Evolutionary conservation across 2,888 invertebrate species (phyloP), one percentile per base, ranked within the genome.

Genomic region (Suillia variegata): DNA sequence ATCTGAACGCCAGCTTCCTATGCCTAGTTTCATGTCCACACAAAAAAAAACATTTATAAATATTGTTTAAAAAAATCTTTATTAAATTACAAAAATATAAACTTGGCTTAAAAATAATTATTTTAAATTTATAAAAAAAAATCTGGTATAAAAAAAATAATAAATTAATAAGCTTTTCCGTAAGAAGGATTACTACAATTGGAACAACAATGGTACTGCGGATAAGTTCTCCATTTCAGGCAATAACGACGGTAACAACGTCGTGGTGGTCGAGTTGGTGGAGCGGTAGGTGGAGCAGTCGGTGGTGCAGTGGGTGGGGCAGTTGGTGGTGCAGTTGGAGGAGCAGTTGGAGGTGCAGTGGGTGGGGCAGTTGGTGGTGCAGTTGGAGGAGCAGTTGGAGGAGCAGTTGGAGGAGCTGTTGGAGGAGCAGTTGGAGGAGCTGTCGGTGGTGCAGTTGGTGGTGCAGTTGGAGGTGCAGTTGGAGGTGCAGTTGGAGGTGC

Each of bases 181-280:
- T n/a, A n/a, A n/a, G n/a, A n/a, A n/a, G n/a, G n/a, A n/a, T n/a
- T n/a, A n/a, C n/a, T n/a, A n/a, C n/a, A n/a, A n/a, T n/a, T n/a
- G n/a, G n/a, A n/a, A 26, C 10, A 26, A 10, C 26, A 38, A 8
- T 38, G 6, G 38, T 45, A 45, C 18, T 17, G 17, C 18, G 72
- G 74, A 3, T 73, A 66, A 15, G 54, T 55, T 22, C 72, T 65
- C 73, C 74, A 72, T 53, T 66, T 72, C 62, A 71, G 73, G 53
- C 72, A 72, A 51, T 74, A 74, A 56, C 72, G 71, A 15, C 73
- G 73, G 54, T 74, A 72, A 22, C 72, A 72, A 4, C 54, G 62
- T 34, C 58, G 57, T 31, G 70, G 74, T 49, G 61, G 67, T 5
- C 71, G 72, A 8, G 65, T 62, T 0, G 70, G 59, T 13, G 73